Conservation (phyloP, 2,113 vertebrate genomes). For the Pholis gunnellus region DNA sequence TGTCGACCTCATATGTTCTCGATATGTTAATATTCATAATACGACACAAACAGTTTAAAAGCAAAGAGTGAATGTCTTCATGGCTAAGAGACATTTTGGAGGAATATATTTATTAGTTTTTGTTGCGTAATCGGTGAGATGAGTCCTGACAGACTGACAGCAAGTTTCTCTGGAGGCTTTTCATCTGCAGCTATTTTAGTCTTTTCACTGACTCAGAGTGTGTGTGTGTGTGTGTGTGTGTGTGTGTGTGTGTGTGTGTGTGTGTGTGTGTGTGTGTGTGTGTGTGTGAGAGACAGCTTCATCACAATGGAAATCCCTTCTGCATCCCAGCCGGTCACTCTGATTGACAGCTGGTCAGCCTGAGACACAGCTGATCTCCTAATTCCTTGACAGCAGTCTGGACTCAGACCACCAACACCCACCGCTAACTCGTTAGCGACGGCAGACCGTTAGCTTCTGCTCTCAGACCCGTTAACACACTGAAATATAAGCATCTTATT, state of each 20-base stretch:
- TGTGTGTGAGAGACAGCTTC: slow-evolving; percentile 5
- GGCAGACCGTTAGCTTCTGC: slow-evolving; percentile 7
- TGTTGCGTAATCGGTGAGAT: slow-evolving; percentile 40
- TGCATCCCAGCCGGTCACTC: neutral
- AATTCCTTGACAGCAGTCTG: neutral
- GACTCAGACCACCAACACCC: neutral
- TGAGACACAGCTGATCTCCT: slow-evolving; percentile 17
- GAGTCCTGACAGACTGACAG: slow-evolving; percentile 54
- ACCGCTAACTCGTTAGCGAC: slow-evolving; percentile 13
- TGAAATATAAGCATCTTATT: no score
- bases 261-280: slow-evolving; percentile 23
- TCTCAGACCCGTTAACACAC: no score
- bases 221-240: slow-evolving; percentile 17
- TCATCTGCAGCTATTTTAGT: slow-evolving; percentile 48
- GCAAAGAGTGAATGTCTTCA: neutral
- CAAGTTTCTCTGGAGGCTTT: slow-evolving; percentile 40
- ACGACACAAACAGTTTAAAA: neutral
- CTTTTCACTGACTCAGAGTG: slow-evolving; percentile 20
- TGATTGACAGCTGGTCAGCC: slow-evolving; percentile 37
- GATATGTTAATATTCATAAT: neutral
- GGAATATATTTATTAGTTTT: slow-evolving; percentile 12
- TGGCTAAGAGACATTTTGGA: neutral
- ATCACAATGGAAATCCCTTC: slow-evolving; percentile 27
- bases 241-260: slow-evolving; percentile 1
- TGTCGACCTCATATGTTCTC: neutral